phyloP scores from a whole-genome alignment of 2,797 vertebrate genomes.

The Hemibagrus guttatus region DNA sequence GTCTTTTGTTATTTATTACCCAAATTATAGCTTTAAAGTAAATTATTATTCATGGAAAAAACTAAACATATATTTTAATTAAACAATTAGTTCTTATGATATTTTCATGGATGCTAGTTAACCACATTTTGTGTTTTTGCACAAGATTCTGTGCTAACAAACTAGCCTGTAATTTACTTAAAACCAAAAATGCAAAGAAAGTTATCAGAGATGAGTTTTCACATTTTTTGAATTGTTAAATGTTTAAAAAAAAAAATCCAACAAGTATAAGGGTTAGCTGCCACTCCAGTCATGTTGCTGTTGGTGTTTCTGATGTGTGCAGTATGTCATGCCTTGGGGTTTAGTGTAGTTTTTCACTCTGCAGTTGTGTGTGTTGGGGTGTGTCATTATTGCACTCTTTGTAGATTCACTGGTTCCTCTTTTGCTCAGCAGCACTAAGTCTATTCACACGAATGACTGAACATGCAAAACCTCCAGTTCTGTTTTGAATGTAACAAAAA shows the following conservation, averaged over 20 bases:
- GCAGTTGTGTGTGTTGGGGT: neutral
- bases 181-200: neutral
- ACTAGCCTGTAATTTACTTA: neutral
- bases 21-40: neutral
- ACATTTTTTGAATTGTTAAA: neutral
- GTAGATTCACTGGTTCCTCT: conserved; percentile 16
- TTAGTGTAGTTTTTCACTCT: neutral
- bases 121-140: neutral
- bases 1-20: neutral
- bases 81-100: too few species aligned
- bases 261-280: neutral
- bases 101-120: neutral
- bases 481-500: neutral
- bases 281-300: neutral
- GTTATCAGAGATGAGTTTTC: neutral
- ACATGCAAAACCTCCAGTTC: neutral
- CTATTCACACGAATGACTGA: neutral
- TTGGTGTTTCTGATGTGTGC: neutral
- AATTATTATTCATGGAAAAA: neutral
- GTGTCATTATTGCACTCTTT: neutral
- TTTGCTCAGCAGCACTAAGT: conserved; percentile 10
- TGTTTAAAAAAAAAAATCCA: neutral
- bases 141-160: neutral
- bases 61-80: neutral
- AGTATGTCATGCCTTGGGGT: neutral